Evolutionary conservation across 2,888 invertebrate genomes (phyloP), one percentile per base, ranked within the genome.

Genomic region (Tetragonula carbonaria): DNA sequence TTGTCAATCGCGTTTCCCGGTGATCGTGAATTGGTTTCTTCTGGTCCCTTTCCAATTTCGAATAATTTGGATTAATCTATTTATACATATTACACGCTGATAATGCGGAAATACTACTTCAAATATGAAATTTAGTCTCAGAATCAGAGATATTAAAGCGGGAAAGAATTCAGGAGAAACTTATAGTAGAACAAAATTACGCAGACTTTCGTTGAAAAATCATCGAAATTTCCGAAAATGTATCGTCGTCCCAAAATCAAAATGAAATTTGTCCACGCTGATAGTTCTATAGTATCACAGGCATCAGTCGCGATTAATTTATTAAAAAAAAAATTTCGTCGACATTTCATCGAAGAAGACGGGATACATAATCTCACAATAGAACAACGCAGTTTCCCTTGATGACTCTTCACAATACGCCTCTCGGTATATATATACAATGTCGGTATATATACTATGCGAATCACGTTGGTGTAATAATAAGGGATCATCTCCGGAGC

Each of bases 401-500:
- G 13, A 68, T 11, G 13, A 53, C 18, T 18, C 23, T 23, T 18
- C 51, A 0, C n/a, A 14, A 67, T 14, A 67, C 23, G 50, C 3
- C 14, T 67, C n/a, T 14, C 66, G 21, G 18, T 21, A n/a, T 28
- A 28, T 28, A 28, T 28, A 4, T 2, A n/a, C 5, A n/a, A 65
- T 4, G 8, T 33, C 13, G 38, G 45, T 45, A 0, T 45, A 0
- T 45, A 45, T 45, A 23, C 55, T 1, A 16, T 16, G 68, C 50
- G 16, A 68, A 50, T 74, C 79, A 45, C 50, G 68, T 76, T 73
- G 45, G 62, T 53, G 45, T 59, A 78, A 76, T 59, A 78, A 76
- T 71, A 75, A 73, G 66, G 72, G 78, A 88, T 66, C 71, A 45
- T 67, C 62, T 66, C 21, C 65, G 50, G 62, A 59, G n/a, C 73